phyloP scores from a whole-genome alignment of 2,888 invertebrate genomes.

The Ceratothoa steindachneri region DNA sequence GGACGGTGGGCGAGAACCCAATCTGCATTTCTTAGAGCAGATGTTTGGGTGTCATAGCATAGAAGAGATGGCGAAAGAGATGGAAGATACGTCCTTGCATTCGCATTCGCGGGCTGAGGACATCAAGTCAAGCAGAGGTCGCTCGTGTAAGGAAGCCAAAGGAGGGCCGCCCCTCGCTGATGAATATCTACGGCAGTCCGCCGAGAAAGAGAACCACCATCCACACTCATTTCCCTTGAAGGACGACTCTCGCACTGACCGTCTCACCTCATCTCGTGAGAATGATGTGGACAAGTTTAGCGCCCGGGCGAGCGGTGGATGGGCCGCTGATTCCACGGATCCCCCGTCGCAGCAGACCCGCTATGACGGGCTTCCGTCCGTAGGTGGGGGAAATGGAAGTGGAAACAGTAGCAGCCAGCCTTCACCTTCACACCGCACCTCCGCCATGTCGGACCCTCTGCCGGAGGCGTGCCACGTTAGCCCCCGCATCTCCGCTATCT shows the following conservation, averaged over 20 bases:
- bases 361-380: no score
- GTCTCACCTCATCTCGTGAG: slow-evolving; percentile 25
- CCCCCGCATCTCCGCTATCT: slow-evolving; percentile 39
- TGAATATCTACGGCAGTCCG: slow-evolving; percentile 28
- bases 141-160: slow-evolving; percentile 32
- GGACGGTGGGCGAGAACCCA: slow-evolving; percentile 7
- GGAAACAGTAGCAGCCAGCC: slow-evolving; percentile 39
- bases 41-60: slow-evolving; percentile 38
- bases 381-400: slow-evolving; percentile 16
- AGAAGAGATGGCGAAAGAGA: slow-evolving; percentile 19
- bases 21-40: slow-evolving; percentile 41
- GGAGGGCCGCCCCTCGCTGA: slow-evolving; percentile 21
- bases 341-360: no score
- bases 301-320: background rate
- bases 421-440: slow-evolving; percentile 40
- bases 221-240: background rate
- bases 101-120: slow-evolving; percentile 32
- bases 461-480: slow-evolving; percentile 29
- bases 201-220: slow-evolving; percentile 25
- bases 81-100: slow-evolving; percentile 33
- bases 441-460: slow-evolving; percentile 40
- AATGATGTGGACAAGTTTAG: slow-evolving; percentile 36
- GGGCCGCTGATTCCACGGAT: background rate
- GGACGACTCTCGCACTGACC: background rate
- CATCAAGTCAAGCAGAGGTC: slow-evolving; percentile 28